Conservation (phyloP, 2,113 vertebrate genomes). For the Uria lomvia region DNA sequence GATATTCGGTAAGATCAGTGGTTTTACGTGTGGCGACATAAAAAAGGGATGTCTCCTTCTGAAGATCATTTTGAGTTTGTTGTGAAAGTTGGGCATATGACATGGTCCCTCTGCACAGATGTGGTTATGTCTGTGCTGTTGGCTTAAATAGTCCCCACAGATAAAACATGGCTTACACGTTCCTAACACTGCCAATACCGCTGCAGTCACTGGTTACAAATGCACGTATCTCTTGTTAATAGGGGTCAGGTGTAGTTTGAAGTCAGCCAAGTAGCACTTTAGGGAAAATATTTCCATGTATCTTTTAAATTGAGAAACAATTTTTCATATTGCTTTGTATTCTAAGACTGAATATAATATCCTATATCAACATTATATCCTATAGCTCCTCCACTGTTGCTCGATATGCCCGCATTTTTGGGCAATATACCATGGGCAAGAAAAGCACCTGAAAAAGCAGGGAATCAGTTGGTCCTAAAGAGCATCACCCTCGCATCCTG, state of each 20-base stretch:
- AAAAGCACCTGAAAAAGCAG: background rate
- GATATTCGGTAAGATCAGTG: background rate
- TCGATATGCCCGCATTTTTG: accelerated
- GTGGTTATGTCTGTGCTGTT: background rate
- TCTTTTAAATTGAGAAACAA: background rate
- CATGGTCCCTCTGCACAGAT: background rate
- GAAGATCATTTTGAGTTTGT: background rate
- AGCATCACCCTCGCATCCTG: background rate
- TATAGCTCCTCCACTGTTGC: background rate
- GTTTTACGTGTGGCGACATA: background rate
- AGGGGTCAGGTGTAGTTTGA: background rate
- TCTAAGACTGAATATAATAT: background rate
- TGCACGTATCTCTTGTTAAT: background rate
- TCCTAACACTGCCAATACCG: background rate
- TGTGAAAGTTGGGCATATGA: background rate
- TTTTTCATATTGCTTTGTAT: background rate
- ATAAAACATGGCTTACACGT: background rate
- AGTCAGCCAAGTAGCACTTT: background rate
- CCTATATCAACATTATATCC: too few species aligned
- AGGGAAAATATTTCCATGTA: background rate
- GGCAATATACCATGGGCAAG: background rate
- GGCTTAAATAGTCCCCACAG: background rate
- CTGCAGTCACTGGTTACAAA: background rate
- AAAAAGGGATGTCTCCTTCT: background rate
- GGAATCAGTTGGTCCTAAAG: background rate